Conservation (phyloP, 2,888 invertebrate genomes). For the Dugesia japonica region DNA sequence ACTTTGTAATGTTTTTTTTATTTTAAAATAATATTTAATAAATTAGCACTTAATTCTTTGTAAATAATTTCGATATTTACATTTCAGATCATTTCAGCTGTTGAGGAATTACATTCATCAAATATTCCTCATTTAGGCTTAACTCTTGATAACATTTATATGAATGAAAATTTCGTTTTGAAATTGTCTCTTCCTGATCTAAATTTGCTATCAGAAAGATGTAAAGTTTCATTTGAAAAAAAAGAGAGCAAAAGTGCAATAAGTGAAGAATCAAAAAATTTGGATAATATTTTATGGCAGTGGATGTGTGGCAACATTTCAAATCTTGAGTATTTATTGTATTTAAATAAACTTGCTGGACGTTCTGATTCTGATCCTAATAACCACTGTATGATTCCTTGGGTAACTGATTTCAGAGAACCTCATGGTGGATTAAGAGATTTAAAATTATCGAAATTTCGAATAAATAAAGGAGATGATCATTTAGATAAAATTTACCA, state of each 20-base stretch:
- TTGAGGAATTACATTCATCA: conserved; percentile 61
- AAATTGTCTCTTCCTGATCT: conserved; percentile 41
- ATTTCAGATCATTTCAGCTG: conserved; percentile 61
- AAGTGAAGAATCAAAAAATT: background rate
- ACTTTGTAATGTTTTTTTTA: no score
- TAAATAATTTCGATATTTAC: no score
- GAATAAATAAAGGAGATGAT: conserved; percentile 64
- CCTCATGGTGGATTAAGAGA: conserved; percentile 73
- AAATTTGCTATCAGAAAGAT: background rate
- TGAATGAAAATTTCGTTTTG: conserved; percentile 67
- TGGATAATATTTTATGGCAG: conserved; percentile 41
- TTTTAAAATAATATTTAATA: no score
- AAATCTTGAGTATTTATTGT: conserved; percentile 78
- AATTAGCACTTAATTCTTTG: no score
- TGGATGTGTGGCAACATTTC: conserved; percentile 74
- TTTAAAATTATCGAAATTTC: conserved; percentile 77
- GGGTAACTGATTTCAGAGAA: conserved; percentile 80
- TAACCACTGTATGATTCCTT: conserved; percentile 83
- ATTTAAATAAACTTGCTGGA: conserved; percentile 61
- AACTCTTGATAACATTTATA: conserved; percentile 61
- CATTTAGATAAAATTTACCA: conserved; percentile 34
- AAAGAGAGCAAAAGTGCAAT: background rate
- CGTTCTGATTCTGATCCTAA: conserved; percentile 67
- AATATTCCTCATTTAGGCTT: conserved; percentile 67
- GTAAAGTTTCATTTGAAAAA: background rate